Conservation (phyloP, 2,888 invertebrate genomes). For the Rapana venosa region DNA sequence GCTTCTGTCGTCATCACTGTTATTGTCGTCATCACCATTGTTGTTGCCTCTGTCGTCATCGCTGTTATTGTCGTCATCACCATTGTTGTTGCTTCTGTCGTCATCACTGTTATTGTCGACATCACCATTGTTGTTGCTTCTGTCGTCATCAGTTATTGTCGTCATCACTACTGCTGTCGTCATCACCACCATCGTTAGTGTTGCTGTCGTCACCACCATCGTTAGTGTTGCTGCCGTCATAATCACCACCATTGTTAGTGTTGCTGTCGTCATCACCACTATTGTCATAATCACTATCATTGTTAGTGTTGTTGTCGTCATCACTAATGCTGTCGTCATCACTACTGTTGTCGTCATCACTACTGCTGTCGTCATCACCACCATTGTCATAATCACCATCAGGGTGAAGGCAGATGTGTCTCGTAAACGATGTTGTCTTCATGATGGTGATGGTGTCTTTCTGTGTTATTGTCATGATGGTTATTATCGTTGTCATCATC, state of each 20-base stretch:
- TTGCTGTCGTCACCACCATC: not conserved
- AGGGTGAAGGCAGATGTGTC: too few relatives aligned
- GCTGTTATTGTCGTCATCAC: not conserved
- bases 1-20: not conserved
- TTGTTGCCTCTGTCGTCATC: not conserved
- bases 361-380: too few relatives aligned
- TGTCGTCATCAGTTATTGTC: too few relatives aligned
- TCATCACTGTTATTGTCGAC: not conserved
- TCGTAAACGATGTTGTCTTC: too few relatives aligned
- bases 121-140: too few relatives aligned
- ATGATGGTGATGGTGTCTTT: not conserved
- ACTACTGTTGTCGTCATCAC: too few relatives aligned
- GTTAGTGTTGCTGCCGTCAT: not conserved
- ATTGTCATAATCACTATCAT: not conserved
- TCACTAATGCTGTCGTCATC: not conserved
- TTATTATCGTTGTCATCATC: not conserved
- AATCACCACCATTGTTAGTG: not conserved
- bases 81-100: not conserved
- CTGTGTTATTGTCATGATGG: not conserved
- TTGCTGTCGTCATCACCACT: not conserved
- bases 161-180: too few relatives aligned
- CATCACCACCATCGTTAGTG: not conserved
- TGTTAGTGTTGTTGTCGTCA: not conserved
- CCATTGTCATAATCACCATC: not conserved
- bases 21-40: not conserved